Evolutionary conservation across 2,113 vertebrate species (phyloP).

Genomic region (Pantherophis guttatus): DNA sequence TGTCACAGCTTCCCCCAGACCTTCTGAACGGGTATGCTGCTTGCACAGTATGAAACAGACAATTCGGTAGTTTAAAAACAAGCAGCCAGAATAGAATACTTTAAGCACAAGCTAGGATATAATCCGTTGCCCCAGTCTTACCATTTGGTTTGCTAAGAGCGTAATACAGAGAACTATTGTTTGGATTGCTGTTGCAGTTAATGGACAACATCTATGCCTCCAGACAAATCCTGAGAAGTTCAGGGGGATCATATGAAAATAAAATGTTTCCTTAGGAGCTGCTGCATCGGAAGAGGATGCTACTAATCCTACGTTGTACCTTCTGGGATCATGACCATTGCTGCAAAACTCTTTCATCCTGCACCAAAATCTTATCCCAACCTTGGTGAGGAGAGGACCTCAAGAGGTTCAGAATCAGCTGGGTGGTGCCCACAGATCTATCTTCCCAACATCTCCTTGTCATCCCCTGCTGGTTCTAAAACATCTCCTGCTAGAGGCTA

Average conservation of each 20-base stretch:
- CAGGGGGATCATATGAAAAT: conserved; percentile 8
- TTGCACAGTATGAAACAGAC: not conserved
- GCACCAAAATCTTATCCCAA: not conserved
- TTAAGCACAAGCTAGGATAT: conserved; percentile 30
- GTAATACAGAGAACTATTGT: conserved; percentile 45
- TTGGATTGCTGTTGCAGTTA: rapidly evolving
- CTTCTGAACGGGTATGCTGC: conserved; percentile 24
- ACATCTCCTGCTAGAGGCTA: not conserved
- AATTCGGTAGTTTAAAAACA: conserved; percentile 27
- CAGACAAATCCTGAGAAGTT: conserved; percentile 23
- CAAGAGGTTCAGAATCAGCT: not conserved
- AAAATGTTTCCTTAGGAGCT: not conserved
- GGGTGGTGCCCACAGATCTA: not conserved
- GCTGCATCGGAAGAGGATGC: not conserved
- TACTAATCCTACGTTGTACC: not conserved
- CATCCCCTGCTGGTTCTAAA: not conserved
- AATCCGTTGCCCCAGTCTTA: conserved; percentile 37
- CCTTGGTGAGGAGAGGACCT: not conserved
- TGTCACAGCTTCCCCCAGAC: conserved; percentile 8
- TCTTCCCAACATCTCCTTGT: not conserved
- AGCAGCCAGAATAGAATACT: not conserved
- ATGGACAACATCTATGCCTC: not conserved
- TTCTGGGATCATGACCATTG: not conserved
- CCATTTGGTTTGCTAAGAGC: conserved; percentile 36
- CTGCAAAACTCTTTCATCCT: not conserved